These are phyloP conservation scores for Troides helena DNA, from an alignment of 2,888 invertebrate genomes.

Conservation along the genomic window DNA sequence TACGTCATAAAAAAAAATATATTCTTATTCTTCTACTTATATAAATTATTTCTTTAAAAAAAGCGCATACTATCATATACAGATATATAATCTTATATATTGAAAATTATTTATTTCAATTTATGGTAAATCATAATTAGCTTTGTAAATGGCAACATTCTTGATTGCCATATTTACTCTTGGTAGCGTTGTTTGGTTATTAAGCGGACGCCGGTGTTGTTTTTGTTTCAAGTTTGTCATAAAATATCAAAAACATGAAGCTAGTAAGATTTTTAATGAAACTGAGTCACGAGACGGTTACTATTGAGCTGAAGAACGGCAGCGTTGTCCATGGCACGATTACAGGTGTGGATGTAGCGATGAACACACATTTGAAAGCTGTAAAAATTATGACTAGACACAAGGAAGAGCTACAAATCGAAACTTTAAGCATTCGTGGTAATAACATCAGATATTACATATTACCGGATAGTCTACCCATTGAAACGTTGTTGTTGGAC, in stretches of 20 bases:
- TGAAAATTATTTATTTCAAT: too few species aligned
- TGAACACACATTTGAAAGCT: constrained; percentile 99
- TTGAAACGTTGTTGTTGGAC: constrained; percentile 97
- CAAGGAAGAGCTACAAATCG: constrained; percentile 94
- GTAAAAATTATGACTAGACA: constrained; percentile 99
- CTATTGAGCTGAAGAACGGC: constrained; percentile 99
- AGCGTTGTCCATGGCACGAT: constrained; percentile 98
- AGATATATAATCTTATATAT: too few species aligned
- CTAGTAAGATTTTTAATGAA: constrained; percentile 97
- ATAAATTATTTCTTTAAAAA: too few species aligned
- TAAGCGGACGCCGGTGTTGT: neutral
- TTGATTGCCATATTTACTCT: too few species aligned
- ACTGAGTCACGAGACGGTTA: constrained; percentile 99
- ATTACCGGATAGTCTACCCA: constrained; percentile 96
- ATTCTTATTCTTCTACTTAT: too few species aligned
- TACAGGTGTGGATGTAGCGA: constrained; percentile 99
- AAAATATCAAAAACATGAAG: constrained; percentile 60
- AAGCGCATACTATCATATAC: too few species aligned
- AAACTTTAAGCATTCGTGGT: constrained; percentile 96
- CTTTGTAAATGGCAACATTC: too few species aligned
- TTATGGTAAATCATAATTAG: too few species aligned
- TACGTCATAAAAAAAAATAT: too few species aligned
- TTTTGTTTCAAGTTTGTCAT: constrained; percentile 55
- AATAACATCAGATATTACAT: constrained; percentile 97
- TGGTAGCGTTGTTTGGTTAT: neutral